Percentiles rank a stretch among this genome's conserved stretches.
Conservation (phyloP, 2,113 vertebrate genomes). For the Rhinolophus sinicus region DNA sequence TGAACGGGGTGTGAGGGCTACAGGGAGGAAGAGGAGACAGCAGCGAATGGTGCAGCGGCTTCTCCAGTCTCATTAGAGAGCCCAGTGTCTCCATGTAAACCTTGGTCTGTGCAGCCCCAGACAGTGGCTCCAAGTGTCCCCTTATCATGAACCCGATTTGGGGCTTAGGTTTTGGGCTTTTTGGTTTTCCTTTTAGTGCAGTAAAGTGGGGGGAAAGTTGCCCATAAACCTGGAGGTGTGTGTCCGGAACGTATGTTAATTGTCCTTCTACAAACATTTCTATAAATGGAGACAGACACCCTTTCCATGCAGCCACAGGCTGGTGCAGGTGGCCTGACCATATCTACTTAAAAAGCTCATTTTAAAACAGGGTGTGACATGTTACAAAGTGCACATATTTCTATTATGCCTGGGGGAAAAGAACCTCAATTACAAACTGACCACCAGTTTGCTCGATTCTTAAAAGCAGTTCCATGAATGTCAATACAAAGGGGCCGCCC, state of each 20-base stretch:
- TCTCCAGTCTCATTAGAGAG: background rate
- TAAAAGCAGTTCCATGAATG: background rate
- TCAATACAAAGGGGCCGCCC: too few species aligned
- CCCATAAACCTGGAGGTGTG: background rate
- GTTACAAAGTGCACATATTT: background rate
- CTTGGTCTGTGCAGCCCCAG: too few species aligned
- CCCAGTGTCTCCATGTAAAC: background rate
- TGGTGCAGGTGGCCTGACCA: fast-evolving
- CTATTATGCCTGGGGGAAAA: background rate
- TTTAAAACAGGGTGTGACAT: background rate
- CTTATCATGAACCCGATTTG: background rate
- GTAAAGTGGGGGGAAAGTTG: too few species aligned
- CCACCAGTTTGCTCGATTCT: background rate
- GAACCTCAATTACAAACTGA: background rate
- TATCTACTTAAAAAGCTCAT: background rate
- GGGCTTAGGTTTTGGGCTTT: background rate
- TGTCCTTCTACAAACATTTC: background rate
- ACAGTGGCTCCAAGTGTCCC: background rate
- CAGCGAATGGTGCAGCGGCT: background rate
- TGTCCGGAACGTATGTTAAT: background rate
- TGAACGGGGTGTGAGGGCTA: background rate
- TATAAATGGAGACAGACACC: background rate
- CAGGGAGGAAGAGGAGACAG: background rate
- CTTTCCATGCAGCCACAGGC: background rate
- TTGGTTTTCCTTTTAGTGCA: background rate